A percentile compares a stretch with the other conserved stretches of the same genome.
phyloP scores from a whole-genome alignment of 2,113 vertebrate genomes.

The Misgurnus mizolepis region DNA sequence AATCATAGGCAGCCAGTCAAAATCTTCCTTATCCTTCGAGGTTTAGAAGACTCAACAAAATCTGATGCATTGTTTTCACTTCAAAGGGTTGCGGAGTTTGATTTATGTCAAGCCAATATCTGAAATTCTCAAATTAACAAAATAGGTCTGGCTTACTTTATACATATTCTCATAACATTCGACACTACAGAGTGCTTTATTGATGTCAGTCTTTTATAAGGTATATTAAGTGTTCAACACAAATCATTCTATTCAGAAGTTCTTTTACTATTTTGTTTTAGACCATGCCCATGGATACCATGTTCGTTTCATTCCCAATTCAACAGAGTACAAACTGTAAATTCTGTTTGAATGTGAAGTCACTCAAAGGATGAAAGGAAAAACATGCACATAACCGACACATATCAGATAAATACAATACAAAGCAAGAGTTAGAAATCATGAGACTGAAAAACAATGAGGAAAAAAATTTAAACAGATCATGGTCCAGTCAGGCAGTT shows the following conservation, averaged over 20 bases:
- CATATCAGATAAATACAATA: constrained; percentile 73
- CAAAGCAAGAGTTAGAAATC: constrained; percentile 66
- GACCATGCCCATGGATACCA: constrained; percentile 60
- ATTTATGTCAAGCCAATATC: constrained; percentile 41
- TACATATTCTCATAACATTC: constrained; percentile 43
- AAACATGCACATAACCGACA: constrained; percentile 76
- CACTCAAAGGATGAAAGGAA: constrained; percentile 59
- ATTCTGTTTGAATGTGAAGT: constrained; percentile 56
- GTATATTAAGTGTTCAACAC: constrained; percentile 55
- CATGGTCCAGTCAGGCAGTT: constrained; percentile 88
- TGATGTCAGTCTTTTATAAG: constrained; percentile 69
- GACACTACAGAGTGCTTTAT: constrained; percentile 37
- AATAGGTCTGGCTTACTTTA: constrained; percentile 26
- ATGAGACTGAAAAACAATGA: constrained; percentile 66
- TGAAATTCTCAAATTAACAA: constrained; percentile 46
- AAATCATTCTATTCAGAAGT: constrained; percentile 50
- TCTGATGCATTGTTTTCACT: constrained; percentile 34
- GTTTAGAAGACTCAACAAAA: constrained; percentile 42
- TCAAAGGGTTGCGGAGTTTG: constrained; percentile 26
- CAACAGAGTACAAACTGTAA: constrained; percentile 58
- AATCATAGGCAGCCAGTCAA: constrained; percentile 42
- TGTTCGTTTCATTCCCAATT: constrained; percentile 57
- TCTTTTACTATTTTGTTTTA: constrained; percentile 35
- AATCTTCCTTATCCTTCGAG: constrained; percentile 28
- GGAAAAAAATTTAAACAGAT: constrained; percentile 69